Evolutionary conservation across 92 coral and sea anemone species (phyloP), one percentile per base, ranked within the genome.

Genomic region (Porites lobata): DNA sequence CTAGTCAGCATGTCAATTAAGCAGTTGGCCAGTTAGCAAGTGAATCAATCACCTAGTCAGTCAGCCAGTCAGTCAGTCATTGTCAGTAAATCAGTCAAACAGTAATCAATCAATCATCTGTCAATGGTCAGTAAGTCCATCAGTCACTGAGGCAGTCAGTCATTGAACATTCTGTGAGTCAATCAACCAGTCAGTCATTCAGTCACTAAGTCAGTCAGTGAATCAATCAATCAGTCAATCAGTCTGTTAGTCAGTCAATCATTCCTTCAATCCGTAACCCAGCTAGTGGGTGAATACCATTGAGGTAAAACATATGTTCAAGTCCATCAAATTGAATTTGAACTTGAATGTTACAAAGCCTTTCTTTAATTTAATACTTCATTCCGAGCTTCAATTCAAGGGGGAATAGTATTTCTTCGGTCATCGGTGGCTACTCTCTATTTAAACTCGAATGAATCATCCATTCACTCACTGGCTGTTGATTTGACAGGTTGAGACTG

Each of bases 401-500:
- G 47, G 47, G 47, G 0, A 38, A 38, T 38, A 4, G 47, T 38
- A 38, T 38, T 38, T 38, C 47, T 38, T 38, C 47, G 47, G 47
- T 38, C 47, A 4, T 38, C 47, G 7, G 47, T 38, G 47, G 7
- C 0, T 38, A 4, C 47, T 0, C 47, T 38, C 47, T 38, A 38
- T 38, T 38, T 38, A 38, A 4, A 38, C 47, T 38, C 47, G 5
- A 38, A 3, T 0, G 47, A 4, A 38, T 38, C 47, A 38, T 38
- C 47, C 47, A 38, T 38, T 38, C 0, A 38, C 7, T 38, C 47
- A 38, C 5, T 56, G 15, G 61, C 61, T 56, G 61, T 77, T 70
- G 79, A 65, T 53, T 43, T 13, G 9, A 13, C 84, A 95, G 98
- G 94, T 85, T 26, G 92, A 86, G 32, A 59, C 72, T 24, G 86